Conservation (phyloP, 2,888 invertebrate genomes). For the Morpho achilles region DNA sequence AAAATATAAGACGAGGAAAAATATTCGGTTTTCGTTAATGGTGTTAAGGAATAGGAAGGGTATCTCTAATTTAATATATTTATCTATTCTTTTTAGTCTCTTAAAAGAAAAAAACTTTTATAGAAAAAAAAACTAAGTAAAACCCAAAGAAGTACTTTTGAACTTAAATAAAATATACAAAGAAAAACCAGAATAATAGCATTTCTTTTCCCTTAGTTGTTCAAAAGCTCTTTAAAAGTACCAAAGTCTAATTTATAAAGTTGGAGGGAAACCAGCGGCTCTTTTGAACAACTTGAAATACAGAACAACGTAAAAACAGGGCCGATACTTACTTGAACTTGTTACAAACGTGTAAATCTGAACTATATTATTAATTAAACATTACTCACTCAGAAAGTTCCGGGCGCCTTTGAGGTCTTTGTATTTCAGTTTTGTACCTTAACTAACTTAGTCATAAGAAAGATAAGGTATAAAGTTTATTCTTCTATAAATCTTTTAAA, state of each 20-base stretch:
- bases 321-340: slow-evolving; percentile 15
- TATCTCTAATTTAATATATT: too few relatives aligned
- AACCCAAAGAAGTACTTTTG: slow-evolving; percentile 2
- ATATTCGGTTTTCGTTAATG: too few relatives aligned
- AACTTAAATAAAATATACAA: slow-evolving; percentile 19
- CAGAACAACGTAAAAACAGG: slow-evolving; percentile 22
- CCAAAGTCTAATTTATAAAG: slow-evolving; percentile 28
- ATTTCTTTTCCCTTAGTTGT: slow-evolving; percentile 25
- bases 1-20: too few relatives aligned
- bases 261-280: slow-evolving; percentile 20
- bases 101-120: not conserved
- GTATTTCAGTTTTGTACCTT: too few relatives aligned
- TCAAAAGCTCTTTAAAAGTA: slow-evolving; percentile 25
- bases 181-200: slow-evolving; percentile 23
- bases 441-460: too few relatives aligned
- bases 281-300: slow-evolving; percentile 19
- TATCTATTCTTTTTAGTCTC: too few relatives aligned
- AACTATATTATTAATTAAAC: slow-evolving; percentile 11
- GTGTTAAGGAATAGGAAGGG: too few relatives aligned
- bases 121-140: slow-evolving; percentile 1
- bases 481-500: too few relatives aligned
- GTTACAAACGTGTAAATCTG: slow-evolving; percentile 1
- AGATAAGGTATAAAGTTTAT: too few relatives aligned
- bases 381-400: not conserved
- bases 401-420: not conserved